A percentile compares a stretch with the other conserved stretches of the same genome.
phyloP scores from a whole-genome alignment of 2,797 vertebrate genomes.

The Uromys caudimaculatus region DNA sequence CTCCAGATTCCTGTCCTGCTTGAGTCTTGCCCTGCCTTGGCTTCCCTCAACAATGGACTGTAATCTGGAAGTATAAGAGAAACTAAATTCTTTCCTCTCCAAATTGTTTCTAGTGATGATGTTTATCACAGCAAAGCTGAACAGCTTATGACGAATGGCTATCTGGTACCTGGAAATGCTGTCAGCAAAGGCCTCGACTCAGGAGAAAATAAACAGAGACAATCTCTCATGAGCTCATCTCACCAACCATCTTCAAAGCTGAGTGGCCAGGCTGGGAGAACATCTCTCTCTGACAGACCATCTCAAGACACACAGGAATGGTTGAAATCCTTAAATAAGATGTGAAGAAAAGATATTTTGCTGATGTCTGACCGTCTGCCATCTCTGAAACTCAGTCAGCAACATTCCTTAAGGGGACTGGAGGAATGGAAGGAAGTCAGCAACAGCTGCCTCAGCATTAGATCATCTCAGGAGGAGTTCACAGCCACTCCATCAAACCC shows the following conservation, averaged over 20 bases:
- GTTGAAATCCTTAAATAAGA: background rate
- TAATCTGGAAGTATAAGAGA: background rate
- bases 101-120: background rate
- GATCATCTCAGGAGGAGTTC: background rate
- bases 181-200: conserved; percentile 66
- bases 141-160: conserved; percentile 59
- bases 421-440: background rate
- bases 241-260: conserved; percentile 16
- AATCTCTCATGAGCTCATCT: background rate
- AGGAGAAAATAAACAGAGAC: conserved; percentile 57
- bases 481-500: background rate
- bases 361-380: background rate
- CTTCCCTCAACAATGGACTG: too few relatives aligned
- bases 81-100: background rate
- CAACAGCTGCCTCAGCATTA: background rate
- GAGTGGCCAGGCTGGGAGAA: background rate
- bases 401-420: conserved; percentile 11
- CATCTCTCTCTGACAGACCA: background rate
- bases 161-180: conserved; percentile 55
- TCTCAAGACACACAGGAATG: conserved; percentile 32
- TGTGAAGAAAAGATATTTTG: background rate
- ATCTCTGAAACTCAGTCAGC: conserved; percentile 12
- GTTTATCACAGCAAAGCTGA: background rate
- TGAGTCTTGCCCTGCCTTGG: background rate
- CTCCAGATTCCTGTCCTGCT: background rate